Evolutionary conservation across 1,140 invertebrate genomes (phyloP).

Genomic region (Antheraea mylitta): DNA sequence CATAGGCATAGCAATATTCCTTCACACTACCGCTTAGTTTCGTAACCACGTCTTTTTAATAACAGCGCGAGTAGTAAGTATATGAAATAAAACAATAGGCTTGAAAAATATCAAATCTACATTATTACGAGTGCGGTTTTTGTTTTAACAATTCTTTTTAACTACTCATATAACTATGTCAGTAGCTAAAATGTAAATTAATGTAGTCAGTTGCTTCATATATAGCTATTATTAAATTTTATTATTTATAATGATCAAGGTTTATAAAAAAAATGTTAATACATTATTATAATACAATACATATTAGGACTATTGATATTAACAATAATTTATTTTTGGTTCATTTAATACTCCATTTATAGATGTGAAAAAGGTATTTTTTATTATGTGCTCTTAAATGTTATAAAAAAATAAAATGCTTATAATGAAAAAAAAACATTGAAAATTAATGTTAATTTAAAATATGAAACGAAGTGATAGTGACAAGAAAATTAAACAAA

Average conservation of each 20-base stretch:
- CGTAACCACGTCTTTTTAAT: too few relatives aligned
- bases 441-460: too few relatives aligned
- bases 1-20: too few relatives aligned
- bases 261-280: background rate
- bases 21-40: too few relatives aligned
- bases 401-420: too few relatives aligned
- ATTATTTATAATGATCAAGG: background rate
- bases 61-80: too few relatives aligned
- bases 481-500: background rate
- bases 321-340: constrained; percentile 5
- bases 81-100: too few relatives aligned
- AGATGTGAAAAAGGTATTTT: background rate
- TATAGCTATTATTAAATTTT: background rate
- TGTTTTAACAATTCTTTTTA: too few relatives aligned
- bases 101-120: too few relatives aligned
- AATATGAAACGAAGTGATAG: too few relatives aligned
- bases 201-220: background rate
- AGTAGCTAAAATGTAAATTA: background rate
- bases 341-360: background rate
- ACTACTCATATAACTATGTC: background rate
- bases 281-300: background rate
- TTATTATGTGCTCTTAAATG: background rate
- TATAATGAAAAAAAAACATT: too few relatives aligned
- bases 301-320: background rate
- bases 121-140: too few relatives aligned